Conservation (phyloP, 2,113 vertebrate species). For the Microcebus murinus region DNA sequence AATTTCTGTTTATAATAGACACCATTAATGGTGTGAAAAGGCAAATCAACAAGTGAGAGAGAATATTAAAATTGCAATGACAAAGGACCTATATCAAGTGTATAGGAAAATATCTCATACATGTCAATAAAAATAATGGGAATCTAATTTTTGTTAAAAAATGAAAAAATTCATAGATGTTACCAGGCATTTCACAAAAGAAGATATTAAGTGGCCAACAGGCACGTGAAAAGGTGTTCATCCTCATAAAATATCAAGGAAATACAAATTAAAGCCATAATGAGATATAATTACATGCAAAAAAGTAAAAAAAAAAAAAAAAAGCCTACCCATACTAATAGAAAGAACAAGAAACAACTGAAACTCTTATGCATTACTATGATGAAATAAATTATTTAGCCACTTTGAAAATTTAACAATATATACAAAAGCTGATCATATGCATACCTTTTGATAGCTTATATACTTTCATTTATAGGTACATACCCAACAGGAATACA, state of each 20-base stretch:
- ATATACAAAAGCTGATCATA: not conserved
- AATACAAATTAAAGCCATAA: not conserved
- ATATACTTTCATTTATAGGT: not conserved
- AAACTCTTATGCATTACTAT: not conserved
- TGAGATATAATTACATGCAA: not conserved
- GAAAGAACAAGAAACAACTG: not conserved
- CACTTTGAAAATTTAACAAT: not conserved
- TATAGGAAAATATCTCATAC: not conserved
- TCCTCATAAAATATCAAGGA: not conserved
- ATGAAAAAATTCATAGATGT: not conserved
- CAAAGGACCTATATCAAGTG: not conserved
- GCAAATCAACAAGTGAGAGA: not conserved
- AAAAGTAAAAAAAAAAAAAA: not conserved
- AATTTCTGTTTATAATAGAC: not conserved
- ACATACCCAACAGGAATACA: not conserved
- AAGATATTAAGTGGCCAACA: not conserved
- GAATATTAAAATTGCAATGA: not conserved
- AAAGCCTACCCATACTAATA: not conserved
- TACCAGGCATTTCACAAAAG: not conserved
- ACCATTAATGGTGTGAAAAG: not conserved
- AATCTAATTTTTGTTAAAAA: not conserved
- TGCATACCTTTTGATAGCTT: not conserved
- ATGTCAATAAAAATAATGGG: not conserved
- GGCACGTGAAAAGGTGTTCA: not conserved
- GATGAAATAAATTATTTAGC: not conserved